These are phyloP conservation scores for Bradynema listronoti DNA, from an alignment of 1,140 invertebrate species.

Conservation along the genomic window DNA sequence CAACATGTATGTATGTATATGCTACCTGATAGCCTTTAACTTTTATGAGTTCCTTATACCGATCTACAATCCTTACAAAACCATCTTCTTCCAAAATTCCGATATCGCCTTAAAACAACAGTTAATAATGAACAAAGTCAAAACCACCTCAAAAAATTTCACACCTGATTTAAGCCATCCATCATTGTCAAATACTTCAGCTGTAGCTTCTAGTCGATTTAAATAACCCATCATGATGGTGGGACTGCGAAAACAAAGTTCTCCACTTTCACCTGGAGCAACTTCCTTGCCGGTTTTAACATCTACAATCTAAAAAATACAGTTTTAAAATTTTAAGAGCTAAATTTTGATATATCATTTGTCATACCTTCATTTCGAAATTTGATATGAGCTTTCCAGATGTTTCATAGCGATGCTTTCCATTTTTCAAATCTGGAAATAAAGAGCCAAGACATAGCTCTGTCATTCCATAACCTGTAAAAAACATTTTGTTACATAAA, in stretches of 20 bases:
- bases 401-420: slow-evolving; percentile 22
- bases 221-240: slow-evolving; percentile 49
- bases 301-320: slow-evolving; percentile 34
- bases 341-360: background rate
- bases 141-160: background rate
- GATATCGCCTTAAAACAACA: slow-evolving; percentile 63
- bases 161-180: slow-evolving; percentile 73
- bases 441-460: slow-evolving; percentile 25
- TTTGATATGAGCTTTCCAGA: slow-evolving; percentile 29
- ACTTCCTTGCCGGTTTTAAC: slow-evolving; percentile 22
- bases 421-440: slow-evolving; percentile 28
- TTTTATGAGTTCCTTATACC: slow-evolving; percentile 83
- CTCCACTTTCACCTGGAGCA: slow-evolving; percentile 25
- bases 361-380: slow-evolving; percentile 35
- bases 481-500: no score
- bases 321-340: slow-evolving; percentile 12
- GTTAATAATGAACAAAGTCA: background rate
- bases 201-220: slow-evolving; percentile 35
- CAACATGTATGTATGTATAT: background rate
- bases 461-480: slow-evolving; percentile 38
- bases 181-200: slow-evolving; percentile 66
- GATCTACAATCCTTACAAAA: slow-evolving; percentile 68
- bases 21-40: slow-evolving; percentile 69
- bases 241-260: slow-evolving; percentile 34
- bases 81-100: slow-evolving; percentile 70